A percentile compares a stretch with the other conserved stretches of the same genome.
Evolutionary conservation across 2,113 vertebrate species (phyloP).

Genomic region (Hydropotes inermis): DNA sequence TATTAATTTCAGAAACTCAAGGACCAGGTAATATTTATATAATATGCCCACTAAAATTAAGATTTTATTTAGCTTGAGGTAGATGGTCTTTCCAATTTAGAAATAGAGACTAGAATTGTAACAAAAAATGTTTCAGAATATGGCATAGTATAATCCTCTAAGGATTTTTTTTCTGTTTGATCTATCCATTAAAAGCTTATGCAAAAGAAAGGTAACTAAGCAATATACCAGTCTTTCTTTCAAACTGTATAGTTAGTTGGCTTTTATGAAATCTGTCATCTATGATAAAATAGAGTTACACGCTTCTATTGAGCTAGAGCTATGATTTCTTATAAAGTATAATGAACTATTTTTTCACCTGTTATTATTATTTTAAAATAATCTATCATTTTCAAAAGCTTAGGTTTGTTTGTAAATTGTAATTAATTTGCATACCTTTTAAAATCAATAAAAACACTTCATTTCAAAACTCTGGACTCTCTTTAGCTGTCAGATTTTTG

Average conservation of each 20-base stretch:
- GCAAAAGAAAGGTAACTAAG: background rate
- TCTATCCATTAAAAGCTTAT: constrained; percentile 16
- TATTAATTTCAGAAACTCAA: constrained; percentile 89
- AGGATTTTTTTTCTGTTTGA: background rate
- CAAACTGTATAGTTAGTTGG: background rate
- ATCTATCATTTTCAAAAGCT: constrained; percentile 41
- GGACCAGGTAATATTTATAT: constrained; percentile 70
- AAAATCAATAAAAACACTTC: constrained; percentile 69
- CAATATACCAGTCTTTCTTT: background rate
- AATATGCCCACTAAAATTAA: background rate
- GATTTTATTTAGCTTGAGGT: background rate
- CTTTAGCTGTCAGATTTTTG: constrained; percentile 71
- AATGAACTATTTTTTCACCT: background rate
- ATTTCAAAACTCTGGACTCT: constrained; percentile 72
- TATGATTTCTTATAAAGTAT: constrained; percentile 42
- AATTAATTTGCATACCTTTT: constrained; percentile 78
- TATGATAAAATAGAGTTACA: background rate
- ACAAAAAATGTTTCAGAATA: accelerated
- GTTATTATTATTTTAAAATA: constrained; percentile 23
- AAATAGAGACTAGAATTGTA: background rate
- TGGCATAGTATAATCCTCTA: background rate
- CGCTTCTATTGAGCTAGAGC: background rate
- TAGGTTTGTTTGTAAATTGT: constrained; percentile 72
- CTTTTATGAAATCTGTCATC: background rate
- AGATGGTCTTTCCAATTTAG: background rate